Percentiles rank a stretch among this genome's conserved stretches.
Conservation (phyloP, 2,888 invertebrate species). For the Drosophila anceps region DNA sequence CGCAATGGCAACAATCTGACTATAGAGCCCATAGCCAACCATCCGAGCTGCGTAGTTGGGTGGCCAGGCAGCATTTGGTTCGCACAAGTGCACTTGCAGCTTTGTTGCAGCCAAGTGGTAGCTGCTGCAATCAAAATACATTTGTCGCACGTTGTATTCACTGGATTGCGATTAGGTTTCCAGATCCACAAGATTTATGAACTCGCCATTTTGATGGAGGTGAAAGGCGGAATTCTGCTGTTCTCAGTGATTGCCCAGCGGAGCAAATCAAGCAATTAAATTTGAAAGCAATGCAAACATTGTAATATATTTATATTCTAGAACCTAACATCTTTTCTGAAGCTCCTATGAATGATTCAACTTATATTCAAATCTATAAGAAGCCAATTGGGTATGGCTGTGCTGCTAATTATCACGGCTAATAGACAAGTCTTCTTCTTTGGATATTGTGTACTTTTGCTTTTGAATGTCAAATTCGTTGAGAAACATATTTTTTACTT, state of each 20-base stretch:
- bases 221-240: slow-evolving; percentile 41
- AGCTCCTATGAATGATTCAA: not conserved
- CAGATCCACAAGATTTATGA: slow-evolving; percentile 52
- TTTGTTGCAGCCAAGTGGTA: slow-evolving; percentile 52
- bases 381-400: too few relatives aligned
- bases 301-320: not conserved
- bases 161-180: slow-evolving; percentile 36
- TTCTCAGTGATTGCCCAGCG: slow-evolving; percentile 4
- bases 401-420: too few relatives aligned
- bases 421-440: too few relatives aligned
- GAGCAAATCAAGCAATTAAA: slow-evolving; percentile 26
- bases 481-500: too few relatives aligned
- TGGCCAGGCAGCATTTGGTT: slow-evolving; percentile 55
- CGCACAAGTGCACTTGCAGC: slow-evolving; percentile 13
- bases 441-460: too few relatives aligned
- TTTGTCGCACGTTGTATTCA: slow-evolving; percentile 56
- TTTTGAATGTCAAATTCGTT: too few relatives aligned
- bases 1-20: slow-evolving; percentile 40
- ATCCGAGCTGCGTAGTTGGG: slow-evolving; percentile 59
- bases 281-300: slow-evolving; percentile 21
- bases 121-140: slow-evolving; percentile 67
- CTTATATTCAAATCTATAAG: too few relatives aligned
- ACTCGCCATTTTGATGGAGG: slow-evolving; percentile 43
- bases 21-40: slow-evolving; percentile 18
- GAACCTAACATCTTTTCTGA: not conserved